Evolutionary conservation across 2,888 invertebrate species (phyloP).

Genomic region (Caenorhabditis doughertyi): DNA sequence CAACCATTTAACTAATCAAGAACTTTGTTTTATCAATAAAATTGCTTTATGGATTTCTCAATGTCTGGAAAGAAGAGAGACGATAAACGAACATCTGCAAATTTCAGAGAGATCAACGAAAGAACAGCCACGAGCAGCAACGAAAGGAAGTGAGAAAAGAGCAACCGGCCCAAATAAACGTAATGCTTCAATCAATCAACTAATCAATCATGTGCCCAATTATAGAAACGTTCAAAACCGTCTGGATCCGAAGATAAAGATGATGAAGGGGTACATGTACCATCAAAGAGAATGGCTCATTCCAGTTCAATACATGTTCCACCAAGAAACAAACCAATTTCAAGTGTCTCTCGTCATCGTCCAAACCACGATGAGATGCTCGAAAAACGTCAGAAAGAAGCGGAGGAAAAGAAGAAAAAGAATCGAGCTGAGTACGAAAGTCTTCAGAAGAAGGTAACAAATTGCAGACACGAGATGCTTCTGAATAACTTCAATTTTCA

Average conservation of each 20-base stretch:
- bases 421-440: background rate
- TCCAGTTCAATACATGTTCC: conserved; percentile 8
- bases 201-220: background rate
- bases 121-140: background rate
- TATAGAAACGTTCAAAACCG: conserved; percentile 34
- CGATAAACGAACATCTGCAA: background rate
- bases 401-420: background rate
- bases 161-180: background rate
- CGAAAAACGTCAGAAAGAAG: conserved; percentile 13
- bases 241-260: background rate
- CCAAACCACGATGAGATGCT: conserved; percentile 3
- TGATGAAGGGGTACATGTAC: conserved; percentile 33
- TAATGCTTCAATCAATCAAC: background rate
- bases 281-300: conserved; percentile 49
- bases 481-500: conserved; percentile 7
- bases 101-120: conserved; percentile 1
- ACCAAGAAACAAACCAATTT: background rate
- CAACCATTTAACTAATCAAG: background rate
- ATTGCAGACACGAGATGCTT: background rate
- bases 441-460: conserved; percentile 1
- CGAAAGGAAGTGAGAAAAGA: background rate
- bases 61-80: background rate
- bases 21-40: background rate
- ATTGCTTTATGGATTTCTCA: background rate
- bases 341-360: background rate